These are phyloP conservation scores for Myodes glareolus DNA, from an alignment of 2,113 vertebrate genomes.

Conservation along the genomic window DNA sequence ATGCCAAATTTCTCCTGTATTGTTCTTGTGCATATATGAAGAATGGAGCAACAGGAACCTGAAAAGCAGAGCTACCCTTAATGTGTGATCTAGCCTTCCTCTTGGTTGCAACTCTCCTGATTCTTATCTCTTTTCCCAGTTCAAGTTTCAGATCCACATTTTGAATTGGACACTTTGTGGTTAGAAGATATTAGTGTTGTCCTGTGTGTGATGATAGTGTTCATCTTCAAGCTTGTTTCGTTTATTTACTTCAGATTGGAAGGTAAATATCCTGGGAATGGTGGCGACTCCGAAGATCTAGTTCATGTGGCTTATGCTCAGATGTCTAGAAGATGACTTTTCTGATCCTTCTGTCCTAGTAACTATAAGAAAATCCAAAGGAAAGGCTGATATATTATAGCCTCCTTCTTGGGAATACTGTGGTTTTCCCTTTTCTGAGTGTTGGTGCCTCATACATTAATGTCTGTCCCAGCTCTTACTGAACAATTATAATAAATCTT, in stretches of 20 bases:
- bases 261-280: background rate
- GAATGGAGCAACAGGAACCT: background rate
- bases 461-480: background rate
- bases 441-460: background rate
- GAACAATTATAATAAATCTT: background rate
- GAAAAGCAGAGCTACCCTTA: background rate
- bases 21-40: background rate
- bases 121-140: background rate
- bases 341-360: background rate
- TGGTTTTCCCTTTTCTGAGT: background rate
- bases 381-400: background rate
- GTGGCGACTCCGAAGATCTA: background rate
- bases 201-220: background rate
- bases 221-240: background rate
- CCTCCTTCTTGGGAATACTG: background rate
- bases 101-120: background rate
- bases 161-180: background rate
- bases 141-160: background rate
- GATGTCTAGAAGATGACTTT: background rate
- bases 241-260: background rate
- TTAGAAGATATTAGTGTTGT: background rate
- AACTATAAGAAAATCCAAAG: background rate
- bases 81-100: background rate
- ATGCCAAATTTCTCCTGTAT: background rate
- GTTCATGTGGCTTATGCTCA: background rate